Percentiles rank a stretch among this genome's conserved stretches.
Conservation (phyloP, 2,113 vertebrate genomes). For the Pandion haliaetus region DNA sequence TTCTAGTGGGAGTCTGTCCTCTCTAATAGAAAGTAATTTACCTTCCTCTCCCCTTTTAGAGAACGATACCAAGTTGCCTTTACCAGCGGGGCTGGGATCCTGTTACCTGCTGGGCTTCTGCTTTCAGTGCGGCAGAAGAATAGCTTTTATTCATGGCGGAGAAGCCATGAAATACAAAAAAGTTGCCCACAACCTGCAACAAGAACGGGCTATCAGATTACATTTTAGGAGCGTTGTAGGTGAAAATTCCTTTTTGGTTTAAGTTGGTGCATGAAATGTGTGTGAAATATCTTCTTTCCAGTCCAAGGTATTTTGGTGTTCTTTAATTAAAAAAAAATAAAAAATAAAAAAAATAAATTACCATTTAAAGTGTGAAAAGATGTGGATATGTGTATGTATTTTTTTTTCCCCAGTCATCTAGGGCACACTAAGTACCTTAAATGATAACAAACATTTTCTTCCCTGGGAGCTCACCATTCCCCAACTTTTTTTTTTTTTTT, state of each 20-base stretch:
- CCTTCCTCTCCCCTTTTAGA: neutral
- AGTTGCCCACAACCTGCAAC: neutral
- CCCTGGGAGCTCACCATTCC: neutral
- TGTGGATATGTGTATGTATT: neutral
- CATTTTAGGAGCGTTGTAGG: neutral
- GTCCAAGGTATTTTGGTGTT: neutral
- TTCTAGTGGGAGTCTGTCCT: neutral
- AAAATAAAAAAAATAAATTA: neutral
- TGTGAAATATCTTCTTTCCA: neutral
- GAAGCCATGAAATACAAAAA: neutral
- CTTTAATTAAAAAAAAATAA: neutral
- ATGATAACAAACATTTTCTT: neutral
- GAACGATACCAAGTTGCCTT: neutral
- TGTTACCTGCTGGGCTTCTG: neutral
- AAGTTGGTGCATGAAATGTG: neutral
- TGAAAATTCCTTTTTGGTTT: neutral
- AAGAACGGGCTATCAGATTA: neutral
- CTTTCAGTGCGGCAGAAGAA: neutral
- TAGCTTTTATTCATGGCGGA: neutral
- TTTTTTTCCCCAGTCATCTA: neutral
- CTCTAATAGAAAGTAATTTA: neutral
- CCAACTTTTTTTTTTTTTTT: neutral
- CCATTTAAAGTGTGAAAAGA: neutral
- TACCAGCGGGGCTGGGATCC: neutral
- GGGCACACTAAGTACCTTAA: neutral